phyloP scores from a whole-genome alignment of 2,113 vertebrate species.

The Mesembrinibis cayennensis region DNA sequence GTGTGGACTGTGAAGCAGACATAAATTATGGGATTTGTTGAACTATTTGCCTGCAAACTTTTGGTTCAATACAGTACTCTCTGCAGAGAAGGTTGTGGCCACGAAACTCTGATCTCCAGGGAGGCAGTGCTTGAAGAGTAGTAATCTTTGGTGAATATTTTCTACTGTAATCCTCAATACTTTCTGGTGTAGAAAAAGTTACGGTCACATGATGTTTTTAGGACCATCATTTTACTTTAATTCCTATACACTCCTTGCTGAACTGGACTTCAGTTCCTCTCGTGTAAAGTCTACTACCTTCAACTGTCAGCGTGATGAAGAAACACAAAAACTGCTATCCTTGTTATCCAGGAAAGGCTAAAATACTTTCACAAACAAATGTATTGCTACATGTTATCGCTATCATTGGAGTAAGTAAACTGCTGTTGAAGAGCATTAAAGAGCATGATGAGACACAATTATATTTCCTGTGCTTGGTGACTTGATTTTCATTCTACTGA shows the following conservation, averaged over 20 bases:
- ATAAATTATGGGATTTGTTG: not conserved
- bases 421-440: not conserved
- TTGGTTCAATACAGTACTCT: not conserved
- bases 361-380: not conserved
- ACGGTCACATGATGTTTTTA: not conserved
- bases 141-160: not conserved
- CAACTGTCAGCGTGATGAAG: not conserved
- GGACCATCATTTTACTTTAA: not conserved
- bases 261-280: not conserved
- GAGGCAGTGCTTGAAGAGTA: not conserved
- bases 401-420: not conserved
- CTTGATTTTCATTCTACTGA: not conserved
- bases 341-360: not conserved
- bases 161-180: not conserved
- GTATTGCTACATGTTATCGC: not conserved
- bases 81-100: not conserved
- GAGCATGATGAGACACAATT: not conserved
- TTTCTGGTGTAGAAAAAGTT: not conserved
- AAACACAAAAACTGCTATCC: not conserved
- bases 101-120: not conserved
- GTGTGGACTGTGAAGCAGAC: not conserved
- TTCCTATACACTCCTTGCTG: not conserved
- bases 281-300: not conserved
- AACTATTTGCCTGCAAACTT: not conserved
- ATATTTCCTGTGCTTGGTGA: not conserved